Evolutionary conservation across 2,888 invertebrate species (phyloP).

Genomic region (Panopea generosa): DNA sequence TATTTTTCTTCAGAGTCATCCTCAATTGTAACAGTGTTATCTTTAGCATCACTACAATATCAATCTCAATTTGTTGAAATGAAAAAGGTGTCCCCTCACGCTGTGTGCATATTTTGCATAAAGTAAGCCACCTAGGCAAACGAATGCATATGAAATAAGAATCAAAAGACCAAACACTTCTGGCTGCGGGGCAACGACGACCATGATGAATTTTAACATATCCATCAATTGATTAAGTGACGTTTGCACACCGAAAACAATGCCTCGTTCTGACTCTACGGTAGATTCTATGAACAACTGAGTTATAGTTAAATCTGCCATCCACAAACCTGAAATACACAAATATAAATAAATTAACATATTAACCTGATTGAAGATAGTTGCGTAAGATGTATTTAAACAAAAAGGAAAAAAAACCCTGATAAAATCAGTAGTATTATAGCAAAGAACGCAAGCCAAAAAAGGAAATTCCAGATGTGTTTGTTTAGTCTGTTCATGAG

Average conservation of each 20-base stretch:
- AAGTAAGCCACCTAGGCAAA: constrained; percentile 77
- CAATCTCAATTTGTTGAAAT: constrained; percentile 66
- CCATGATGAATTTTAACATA: constrained; percentile 86
- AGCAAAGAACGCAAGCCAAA: no score
- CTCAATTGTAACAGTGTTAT: no score
- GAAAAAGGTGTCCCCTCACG: constrained; percentile 76
- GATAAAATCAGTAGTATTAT: no score
- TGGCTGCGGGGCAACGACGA: constrained; percentile 85
- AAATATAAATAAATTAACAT: no score
- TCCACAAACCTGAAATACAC: constrained; percentile 85
- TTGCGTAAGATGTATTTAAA: no score
- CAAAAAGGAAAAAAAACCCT: no score
- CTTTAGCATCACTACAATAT: no score
- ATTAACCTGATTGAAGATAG: no score
- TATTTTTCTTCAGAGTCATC: no score
- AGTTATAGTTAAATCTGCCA: constrained; percentile 86
- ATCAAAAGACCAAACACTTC: constrained; percentile 86
- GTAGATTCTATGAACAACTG: constrained; percentile 87
- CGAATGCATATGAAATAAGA: constrained; percentile 84
- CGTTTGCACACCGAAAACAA: constrained; percentile 87
- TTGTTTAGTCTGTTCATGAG: no score
- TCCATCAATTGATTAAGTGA: constrained; percentile 86
- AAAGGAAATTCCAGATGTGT: no score
- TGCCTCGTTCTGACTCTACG: constrained; percentile 85
- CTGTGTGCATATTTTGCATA: constrained; percentile 78